Conservation (phyloP, 2,113 vertebrate species). For the Proteles cristata region DNA sequence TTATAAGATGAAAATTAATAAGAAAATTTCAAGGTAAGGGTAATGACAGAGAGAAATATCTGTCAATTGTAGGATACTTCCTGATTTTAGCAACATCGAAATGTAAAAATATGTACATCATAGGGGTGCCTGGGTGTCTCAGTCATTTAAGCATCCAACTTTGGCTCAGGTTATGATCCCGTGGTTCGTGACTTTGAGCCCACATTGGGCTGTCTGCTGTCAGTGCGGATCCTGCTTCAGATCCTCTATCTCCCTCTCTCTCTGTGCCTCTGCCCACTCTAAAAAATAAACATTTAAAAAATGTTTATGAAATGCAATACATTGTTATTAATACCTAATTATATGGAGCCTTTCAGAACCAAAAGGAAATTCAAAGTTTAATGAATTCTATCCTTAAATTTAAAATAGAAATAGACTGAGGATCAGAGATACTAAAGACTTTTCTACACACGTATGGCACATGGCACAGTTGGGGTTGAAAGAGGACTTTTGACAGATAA, state of each 20-base stretch:
- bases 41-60: background rate
- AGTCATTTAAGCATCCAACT: too few relatives aligned
- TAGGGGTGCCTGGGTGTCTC: too few relatives aligned
- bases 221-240: too few relatives aligned
- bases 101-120: background rate
- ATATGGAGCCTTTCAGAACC: background rate
- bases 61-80: background rate
- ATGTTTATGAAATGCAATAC: background rate
- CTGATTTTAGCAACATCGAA: background rate
- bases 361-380: slow-evolving; percentile 9
- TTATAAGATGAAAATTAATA: background rate
- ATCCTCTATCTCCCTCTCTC: too few relatives aligned
- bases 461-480: background rate
- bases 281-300: too few relatives aligned
- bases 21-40: background rate
- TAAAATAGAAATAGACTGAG: background rate
- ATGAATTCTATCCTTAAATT: background rate
- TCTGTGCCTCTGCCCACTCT: too few relatives aligned
- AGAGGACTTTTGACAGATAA: background rate
- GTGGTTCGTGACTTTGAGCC: too few relatives aligned
- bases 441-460: background rate
- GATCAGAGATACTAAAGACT: background rate
- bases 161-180: too few relatives aligned
- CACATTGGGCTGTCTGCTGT: too few relatives aligned
- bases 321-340: background rate